phyloP scores from a whole-genome alignment of 2,113 vertebrate genomes.

The Eudyptes chrysolophus region DNA sequence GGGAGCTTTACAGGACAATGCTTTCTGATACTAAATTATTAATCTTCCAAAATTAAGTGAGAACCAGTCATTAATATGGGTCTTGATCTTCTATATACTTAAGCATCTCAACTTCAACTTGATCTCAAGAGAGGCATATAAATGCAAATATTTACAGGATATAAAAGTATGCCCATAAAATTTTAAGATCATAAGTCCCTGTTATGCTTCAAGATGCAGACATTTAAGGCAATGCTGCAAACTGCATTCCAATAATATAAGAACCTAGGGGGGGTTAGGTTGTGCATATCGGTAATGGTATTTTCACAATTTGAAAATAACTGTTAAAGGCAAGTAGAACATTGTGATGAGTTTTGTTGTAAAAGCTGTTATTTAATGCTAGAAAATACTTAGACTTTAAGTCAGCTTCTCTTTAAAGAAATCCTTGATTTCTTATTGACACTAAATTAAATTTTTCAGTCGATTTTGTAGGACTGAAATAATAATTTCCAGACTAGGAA shows the following conservation, averaged over 20 bases:
- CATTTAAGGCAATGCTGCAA: background rate
- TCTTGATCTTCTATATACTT: background rate
- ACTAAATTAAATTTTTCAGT: background rate
- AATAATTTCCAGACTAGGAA: background rate
- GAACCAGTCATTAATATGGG: background rate
- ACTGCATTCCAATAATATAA: background rate
- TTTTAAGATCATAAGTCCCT: background rate
- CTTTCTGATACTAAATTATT: background rate
- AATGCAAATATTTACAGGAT: background rate
- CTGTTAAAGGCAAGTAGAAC: background rate
- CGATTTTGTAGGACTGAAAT: background rate
- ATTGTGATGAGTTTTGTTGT: background rate
- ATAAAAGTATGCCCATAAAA: background rate
- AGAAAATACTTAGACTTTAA: background rate
- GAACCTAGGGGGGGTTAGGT: background rate
- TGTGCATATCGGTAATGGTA: background rate
- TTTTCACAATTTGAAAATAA: background rate
- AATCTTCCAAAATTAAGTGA: background rate
- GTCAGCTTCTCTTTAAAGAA: background rate
- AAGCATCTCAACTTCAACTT: background rate
- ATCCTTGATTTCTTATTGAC: background rate
- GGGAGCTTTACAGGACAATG: background rate
- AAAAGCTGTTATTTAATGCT: background rate
- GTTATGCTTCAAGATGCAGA: background rate
- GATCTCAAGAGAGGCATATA: background rate